These are phyloP conservation scores for Mormyrus lacerda DNA, from an alignment of 2,113 vertebrate genomes.

Conservation along the genomic window DNA sequence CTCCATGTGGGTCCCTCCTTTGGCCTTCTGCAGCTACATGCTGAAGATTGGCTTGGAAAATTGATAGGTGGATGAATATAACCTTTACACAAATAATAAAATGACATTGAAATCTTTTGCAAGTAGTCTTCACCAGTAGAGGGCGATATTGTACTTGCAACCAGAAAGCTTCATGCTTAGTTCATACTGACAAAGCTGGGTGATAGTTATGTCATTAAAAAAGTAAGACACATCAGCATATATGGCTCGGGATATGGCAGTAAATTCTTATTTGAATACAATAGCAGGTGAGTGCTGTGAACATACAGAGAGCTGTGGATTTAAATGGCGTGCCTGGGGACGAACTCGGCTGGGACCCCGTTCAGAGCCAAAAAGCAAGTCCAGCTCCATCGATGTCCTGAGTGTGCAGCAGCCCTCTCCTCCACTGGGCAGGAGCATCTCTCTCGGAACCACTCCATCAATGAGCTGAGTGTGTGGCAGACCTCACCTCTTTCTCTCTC, in stretches of 20 bases:
- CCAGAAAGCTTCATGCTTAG: neutral
- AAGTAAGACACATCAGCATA: neutral
- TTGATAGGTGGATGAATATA: neutral
- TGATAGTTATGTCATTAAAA: neutral
- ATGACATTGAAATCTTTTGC: neutral
- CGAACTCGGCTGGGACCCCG: too few species aligned
- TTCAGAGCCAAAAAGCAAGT: too few species aligned
- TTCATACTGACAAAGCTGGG: neutral
- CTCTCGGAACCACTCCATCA: neutral
- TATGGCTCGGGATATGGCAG: neutral
- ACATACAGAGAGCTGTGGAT: neutral
- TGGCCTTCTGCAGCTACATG: neutral
- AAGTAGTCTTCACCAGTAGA: neutral
- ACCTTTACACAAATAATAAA: neutral
- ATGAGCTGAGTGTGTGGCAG: neutral
- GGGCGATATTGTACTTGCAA: neutral
- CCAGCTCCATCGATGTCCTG: too few species aligned
- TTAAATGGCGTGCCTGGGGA: neutral
- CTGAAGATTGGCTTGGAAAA: neutral
- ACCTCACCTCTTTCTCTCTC: too few species aligned
- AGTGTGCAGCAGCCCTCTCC: neutral
- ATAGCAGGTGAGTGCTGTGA: neutral
- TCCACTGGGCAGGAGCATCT: neutral
- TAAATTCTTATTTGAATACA: neutral
- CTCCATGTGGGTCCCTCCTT: neutral